Evolutionary conservation across 2,888 invertebrate genomes (phyloP).

Genomic region (Xanthia icteritia): DNA sequence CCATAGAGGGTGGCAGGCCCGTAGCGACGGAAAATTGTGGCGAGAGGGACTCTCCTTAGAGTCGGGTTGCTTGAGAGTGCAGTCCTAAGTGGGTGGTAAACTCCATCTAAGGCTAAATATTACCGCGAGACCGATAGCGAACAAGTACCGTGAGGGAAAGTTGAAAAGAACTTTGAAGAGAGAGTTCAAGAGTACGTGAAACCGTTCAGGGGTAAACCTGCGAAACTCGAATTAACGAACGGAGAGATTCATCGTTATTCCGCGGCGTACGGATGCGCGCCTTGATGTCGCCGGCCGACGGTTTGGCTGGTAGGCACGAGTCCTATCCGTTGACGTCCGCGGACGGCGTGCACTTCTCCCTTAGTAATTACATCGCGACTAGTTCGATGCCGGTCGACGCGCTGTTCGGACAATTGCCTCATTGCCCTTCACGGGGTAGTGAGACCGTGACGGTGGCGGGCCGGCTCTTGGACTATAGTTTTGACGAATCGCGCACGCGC

Average conservation of each 20-base stretch:
- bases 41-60: conserved; percentile 75
- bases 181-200: conserved; percentile 88
- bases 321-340: not conserved
- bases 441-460: conserved; percentile 2
- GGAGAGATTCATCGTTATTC: conserved; percentile 81
- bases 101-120: conserved; percentile 91
- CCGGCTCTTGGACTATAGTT: conserved; percentile 61
- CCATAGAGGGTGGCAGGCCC: conserved; percentile 88
- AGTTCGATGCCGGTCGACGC: conserved; percentile 85
- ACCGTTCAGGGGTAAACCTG: conserved; percentile 90
- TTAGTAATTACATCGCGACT: conserved; percentile 89
- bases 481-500: conserved; percentile 70
- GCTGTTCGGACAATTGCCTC: conserved; percentile 57
- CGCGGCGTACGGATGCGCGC: conserved; percentile 67
- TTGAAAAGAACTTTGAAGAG: conserved; percentile 93
- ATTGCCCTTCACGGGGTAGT: not conserved
- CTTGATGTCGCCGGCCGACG: conserved; percentile 24
- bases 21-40: conserved; percentile 79
- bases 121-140: conserved; percentile 92
- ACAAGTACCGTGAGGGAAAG: conserved; percentile 93
- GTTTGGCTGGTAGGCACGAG: not conserved
- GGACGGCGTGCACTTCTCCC: conserved; percentile 76
- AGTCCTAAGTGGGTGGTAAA: conserved; percentile 92
- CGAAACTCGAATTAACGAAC: conserved; percentile 89
- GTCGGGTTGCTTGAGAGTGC: conserved; percentile 92